Percentiles rank a stretch among this genome's conserved stretches.
Conservation (phyloP, 2,797 vertebrate species). For the Rhinogobio ventralis region DNA sequence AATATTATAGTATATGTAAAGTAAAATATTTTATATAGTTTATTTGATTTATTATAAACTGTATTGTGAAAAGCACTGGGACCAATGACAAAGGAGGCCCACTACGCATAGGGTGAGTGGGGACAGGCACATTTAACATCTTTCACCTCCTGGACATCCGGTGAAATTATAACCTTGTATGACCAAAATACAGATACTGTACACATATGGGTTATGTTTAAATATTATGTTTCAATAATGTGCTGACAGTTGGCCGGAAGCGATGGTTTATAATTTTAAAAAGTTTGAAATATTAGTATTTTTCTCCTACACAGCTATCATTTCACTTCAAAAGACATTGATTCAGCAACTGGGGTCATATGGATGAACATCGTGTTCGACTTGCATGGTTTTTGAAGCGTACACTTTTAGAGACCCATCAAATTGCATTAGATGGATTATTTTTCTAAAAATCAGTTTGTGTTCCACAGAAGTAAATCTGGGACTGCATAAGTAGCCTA, state of each 20-base stretch:
- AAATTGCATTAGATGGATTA: not conserved
- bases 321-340: not conserved
- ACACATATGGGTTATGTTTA: not conserved
- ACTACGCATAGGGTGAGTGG: not conserved
- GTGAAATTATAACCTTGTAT: no score
- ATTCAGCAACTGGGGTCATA: not conserved
- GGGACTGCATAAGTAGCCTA: not conserved
- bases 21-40: not conserved
- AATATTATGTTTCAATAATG: no score
- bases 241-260: not conserved
- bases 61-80: no score
- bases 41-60: not conserved
- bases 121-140: not conserved
- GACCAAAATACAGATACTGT: no score
- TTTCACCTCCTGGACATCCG: not conserved
- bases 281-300: not conserved
- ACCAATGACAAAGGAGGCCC: not conserved
- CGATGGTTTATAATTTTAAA: not conserved
- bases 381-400: not conserved
- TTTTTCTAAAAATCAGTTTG: not conserved
- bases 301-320: not conserved
- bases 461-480: not conserved
- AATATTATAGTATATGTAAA: not conserved
- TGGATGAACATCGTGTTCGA: not conserved
- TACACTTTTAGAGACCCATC: not conserved